Evolutionary conservation across 2,113 vertebrate genomes (phyloP).

Genomic region (Dasypus novemcinctus): DNA sequence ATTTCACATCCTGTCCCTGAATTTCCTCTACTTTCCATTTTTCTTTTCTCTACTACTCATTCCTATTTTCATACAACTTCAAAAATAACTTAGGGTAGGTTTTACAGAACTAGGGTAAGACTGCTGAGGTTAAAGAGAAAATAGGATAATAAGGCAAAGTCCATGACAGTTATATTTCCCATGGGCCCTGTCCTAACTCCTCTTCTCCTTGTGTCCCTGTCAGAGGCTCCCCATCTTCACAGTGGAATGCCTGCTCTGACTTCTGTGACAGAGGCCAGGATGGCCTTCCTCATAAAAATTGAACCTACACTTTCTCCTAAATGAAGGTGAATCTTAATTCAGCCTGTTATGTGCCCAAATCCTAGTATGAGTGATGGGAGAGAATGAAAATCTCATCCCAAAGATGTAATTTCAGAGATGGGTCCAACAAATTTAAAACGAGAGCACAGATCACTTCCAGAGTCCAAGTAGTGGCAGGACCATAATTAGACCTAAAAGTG

Average conservation of each 20-base stretch:
- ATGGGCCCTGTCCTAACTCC: not conserved
- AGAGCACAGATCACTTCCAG: not conserved
- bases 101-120: not conserved
- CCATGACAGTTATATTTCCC: not conserved
- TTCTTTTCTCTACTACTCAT: not conserved
- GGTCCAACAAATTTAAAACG: not conserved
- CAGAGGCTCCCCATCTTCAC: not conserved
- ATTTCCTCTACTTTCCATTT: conserved; percentile 8
- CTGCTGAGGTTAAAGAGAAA: not conserved
- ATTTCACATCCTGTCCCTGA: not conserved
- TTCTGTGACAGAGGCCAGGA: not conserved
- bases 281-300: not conserved
- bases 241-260: not conserved
- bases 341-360: not conserved
- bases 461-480: not conserved
- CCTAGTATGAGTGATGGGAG: not conserved
- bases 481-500: not conserved
- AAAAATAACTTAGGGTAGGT: not conserved
- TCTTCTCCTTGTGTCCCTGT: not conserved
- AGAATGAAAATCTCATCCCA: not conserved
- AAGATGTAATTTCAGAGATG: not conserved
- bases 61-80: not conserved
- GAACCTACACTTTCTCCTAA: not conserved
- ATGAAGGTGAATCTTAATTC: not conserved
- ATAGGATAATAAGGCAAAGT: not conserved